Percentiles rank a stretch among this genome's conserved stretches.
These are phyloP conservation scores for Bettongia penicillata DNA, from an alignment of 2,113 vertebrate genomes.

Conservation along the genomic window DNA sequence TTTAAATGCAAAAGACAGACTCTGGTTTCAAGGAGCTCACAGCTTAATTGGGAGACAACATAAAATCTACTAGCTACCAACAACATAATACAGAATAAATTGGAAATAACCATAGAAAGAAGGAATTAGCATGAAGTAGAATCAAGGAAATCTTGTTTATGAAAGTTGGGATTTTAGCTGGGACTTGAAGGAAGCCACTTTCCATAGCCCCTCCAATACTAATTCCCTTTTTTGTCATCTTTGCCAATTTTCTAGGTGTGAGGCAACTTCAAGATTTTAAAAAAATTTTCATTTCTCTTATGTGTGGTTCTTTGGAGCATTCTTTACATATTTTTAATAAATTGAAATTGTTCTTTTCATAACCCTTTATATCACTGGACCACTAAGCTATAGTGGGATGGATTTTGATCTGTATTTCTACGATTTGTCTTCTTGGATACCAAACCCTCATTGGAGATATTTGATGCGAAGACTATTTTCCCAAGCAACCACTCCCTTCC, in stretches of 20 bases:
- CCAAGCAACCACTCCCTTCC: not conserved
- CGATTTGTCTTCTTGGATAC: not conserved
- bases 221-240: not conserved
- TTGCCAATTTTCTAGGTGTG: not conserved
- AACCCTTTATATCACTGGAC: not conserved
- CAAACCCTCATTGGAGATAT: not conserved
- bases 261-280: not conserved
- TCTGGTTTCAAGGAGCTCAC: not conserved
- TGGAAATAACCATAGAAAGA: slow-evolving; percentile 15
- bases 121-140: slow-evolving; percentile 53
- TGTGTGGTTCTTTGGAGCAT: not conserved
- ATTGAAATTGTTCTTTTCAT: not conserved
- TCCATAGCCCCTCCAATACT: not conserved
- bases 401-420: not conserved
- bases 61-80: not conserved
- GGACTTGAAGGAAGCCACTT: not conserved
- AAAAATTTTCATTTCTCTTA: not conserved
- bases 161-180: not conserved
- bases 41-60: not conserved
- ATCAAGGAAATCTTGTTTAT: not conserved
- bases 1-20: not conserved
- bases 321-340: not conserved
- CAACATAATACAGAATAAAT: not conserved
- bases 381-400: not conserved
- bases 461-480: not conserved